These are phyloP conservation scores for Thereva unica DNA, from an alignment of 2,888 invertebrate genomes.

Conservation along the genomic window DNA sequence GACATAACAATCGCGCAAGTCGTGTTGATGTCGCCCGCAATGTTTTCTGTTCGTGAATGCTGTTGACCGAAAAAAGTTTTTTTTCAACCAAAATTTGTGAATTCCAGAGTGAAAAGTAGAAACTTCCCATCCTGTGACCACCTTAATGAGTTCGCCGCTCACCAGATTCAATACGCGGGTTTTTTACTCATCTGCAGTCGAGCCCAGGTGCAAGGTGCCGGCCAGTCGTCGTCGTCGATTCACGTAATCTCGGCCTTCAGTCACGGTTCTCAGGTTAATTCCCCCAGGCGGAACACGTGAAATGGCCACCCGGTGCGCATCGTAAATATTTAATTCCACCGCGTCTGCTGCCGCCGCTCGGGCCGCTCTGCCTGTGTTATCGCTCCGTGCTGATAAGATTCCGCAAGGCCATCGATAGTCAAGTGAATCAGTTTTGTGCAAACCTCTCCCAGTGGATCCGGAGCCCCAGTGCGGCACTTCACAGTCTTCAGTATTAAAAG, in stretches of 20 bases:
- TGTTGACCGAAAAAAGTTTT: no score
- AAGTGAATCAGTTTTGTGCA: no score
- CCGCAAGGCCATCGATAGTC: no score
- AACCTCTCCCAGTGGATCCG: no score
- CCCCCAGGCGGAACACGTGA: conserved; percentile 10
- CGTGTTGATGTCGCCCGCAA: conserved; percentile 9
- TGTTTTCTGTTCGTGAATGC: background rate
- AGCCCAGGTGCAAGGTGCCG: conserved; percentile 4
- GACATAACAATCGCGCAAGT: conserved; percentile 25
- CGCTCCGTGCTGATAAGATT: conserved; percentile 25
- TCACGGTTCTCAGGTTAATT: conserved; percentile 19
- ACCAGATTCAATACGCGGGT: no score
- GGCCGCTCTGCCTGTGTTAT: conserved; percentile 13
- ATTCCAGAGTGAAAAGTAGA: no score
- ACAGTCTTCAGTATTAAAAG: no score
- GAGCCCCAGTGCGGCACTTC: no score
- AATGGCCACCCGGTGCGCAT: background rate
- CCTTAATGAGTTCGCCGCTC: no score
- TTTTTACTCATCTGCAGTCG: background rate
- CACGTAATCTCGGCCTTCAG: conserved; percentile 25
- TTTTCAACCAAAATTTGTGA: no score
- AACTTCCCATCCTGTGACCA: no score
- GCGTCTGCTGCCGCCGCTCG: conserved; percentile 16
- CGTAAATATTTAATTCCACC: background rate
- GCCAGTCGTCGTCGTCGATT: conserved; percentile 6